A percentile compares a stretch with the other conserved stretches of the same genome.
Conservation (phyloP, 2,797 vertebrate species). For the Enteromius afrohamiltoni region DNA sequence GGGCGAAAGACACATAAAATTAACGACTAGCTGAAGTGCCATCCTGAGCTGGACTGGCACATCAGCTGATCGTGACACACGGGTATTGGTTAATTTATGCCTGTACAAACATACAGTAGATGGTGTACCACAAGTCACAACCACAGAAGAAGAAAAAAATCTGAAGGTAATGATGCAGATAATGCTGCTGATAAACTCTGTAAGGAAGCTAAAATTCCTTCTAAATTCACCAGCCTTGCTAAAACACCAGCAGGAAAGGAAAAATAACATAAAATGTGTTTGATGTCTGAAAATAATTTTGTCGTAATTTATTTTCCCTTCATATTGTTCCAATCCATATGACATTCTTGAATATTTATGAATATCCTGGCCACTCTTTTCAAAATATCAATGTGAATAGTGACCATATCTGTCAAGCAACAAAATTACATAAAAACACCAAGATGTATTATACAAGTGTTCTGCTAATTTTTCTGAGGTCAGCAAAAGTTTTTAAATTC, state of each 20-base stretch:
- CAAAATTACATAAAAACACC: background rate
- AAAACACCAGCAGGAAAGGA: background rate
- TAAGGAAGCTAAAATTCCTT: background rate
- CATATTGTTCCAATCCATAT: background rate
- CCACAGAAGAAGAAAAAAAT: background rate
- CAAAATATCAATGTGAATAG: background rate
- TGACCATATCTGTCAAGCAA: background rate
- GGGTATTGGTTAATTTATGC: background rate
- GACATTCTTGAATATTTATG: background rate
- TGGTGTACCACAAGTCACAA: slow-evolving; percentile 17
- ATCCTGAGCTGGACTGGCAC: no score
- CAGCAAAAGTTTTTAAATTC: background rate
- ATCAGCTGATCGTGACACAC: no score
- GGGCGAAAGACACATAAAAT: no score
- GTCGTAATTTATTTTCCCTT: background rate
- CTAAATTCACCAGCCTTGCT: background rate
- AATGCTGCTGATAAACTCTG: background rate
- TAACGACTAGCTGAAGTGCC: no score
- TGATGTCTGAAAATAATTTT: background rate
- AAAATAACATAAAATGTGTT: background rate
- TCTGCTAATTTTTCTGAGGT: background rate
- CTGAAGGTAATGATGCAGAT: slow-evolving; percentile 2
- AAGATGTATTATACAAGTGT: background rate
- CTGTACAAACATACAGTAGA: background rate
- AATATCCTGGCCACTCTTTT: background rate